A percentile compares a stretch with the other conserved stretches of the same genome.
phyloP scores from a whole-genome alignment of 2,797 vertebrate genomes.

The Acestrorhynchus altus region DNA sequence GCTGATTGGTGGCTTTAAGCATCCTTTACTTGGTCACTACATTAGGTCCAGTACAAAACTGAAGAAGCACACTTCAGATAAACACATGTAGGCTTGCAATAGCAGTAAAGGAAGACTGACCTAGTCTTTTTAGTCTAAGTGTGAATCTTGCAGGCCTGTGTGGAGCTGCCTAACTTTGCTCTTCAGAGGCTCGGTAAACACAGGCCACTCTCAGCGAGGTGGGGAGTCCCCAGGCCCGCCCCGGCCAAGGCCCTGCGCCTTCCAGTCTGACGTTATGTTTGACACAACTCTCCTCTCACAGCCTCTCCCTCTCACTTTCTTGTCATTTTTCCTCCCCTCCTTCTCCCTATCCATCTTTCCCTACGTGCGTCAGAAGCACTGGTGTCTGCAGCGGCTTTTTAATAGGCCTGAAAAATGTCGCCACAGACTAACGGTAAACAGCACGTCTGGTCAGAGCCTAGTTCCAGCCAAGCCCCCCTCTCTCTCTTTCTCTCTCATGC shows the following conservation, averaged over 20 bases:
- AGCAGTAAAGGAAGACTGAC: neutral
- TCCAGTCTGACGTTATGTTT: conserved; percentile 46
- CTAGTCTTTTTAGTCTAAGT: neutral
- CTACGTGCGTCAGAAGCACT: conserved; percentile 54
- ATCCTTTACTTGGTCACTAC: too few relatives aligned
- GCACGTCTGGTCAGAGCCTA: conserved; percentile 51
- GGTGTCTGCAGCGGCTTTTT: conserved; percentile 58
- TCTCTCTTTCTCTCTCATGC: neutral
- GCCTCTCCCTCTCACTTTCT: conserved; percentile 46
- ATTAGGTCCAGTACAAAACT: neutral
- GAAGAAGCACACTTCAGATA: too few relatives aligned
- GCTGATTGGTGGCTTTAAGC: too few relatives aligned
- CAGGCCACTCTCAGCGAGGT: conserved; percentile 22
- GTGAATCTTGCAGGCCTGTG: conserved; percentile 25
- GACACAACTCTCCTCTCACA: conserved; percentile 50
- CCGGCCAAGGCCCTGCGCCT: conserved; percentile 14
- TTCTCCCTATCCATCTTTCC: neutral
- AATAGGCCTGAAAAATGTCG: conserved; percentile 56
- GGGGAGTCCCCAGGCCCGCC: conserved; percentile 45
- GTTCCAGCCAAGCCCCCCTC: conserved; percentile 34
- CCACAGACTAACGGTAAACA: conserved; percentile 65
- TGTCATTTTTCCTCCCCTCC: conserved; percentile 32
- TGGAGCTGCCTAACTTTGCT: conserved; percentile 41
- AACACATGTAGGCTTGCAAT: too few relatives aligned
- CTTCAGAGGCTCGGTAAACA: conserved; percentile 41